Base-by-base conservation (phyloP, 1,140 invertebrate genomes). In the Hylyphantes graminicola region DNA sequence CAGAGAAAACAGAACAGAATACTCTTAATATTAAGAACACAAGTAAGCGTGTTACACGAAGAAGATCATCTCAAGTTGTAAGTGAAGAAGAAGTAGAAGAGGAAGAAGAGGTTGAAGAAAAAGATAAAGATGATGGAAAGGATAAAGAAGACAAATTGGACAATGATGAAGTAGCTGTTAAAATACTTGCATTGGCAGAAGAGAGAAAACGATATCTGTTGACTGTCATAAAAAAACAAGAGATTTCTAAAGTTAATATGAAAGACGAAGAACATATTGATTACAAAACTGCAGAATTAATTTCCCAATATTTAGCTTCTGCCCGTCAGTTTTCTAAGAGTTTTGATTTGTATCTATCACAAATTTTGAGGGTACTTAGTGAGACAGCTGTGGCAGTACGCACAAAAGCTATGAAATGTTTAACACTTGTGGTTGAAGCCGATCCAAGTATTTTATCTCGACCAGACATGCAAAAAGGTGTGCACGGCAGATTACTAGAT, bases 381-480 rank as follows among this genome's bases (percentile, higher is more conserved):
- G 98, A 99, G 90, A 95, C 94, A 81, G 97, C 97, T 5, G 98
- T 99, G 85, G 96, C 96, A 57, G 97, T 99, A 74, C 91, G 98
- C 89, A 98, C 98, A 7, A 99, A 99, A 90, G 98, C 98, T n/a
- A 98, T 99, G 95, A 98, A 98, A 90, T 99, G 98, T 90, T 91
- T 99, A 76, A 97, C 97, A 15, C 96, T 97, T 92, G 98, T 99
- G 81, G 97, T 99, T 21, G 98, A 99, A 90, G 97, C 97, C 15
- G 98, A 99, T 91, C 96, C 97, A 8, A 93, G 94, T 70, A 97
- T 99, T 72, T 90, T 99, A 63, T 95, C 94, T 35, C 90, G 96
- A 86, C 85, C 92, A 68, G 97, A 99, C 88, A 98, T 99, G 95
- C 96, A 99, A 90, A 92, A 95, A 88, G 97, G 97, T 75, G 98